Evolutionary conservation across 1,140 invertebrate genomes (phyloP), one percentile per base, ranked within the genome.

Genomic region (Heliothis subflexa): DNA sequence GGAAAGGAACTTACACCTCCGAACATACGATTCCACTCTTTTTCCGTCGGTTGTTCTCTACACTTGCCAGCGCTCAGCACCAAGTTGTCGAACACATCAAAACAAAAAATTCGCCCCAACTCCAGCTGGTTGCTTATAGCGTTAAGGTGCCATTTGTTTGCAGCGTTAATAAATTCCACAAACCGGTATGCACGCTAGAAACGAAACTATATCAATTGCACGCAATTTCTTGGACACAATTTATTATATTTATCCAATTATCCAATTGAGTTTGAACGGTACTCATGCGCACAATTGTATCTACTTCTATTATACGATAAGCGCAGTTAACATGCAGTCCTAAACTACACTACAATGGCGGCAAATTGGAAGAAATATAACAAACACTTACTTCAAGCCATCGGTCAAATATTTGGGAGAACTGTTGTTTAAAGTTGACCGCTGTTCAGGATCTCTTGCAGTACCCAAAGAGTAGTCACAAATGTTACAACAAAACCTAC

Each of bases 141-240:
- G 3, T 16, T 64, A 45, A 64, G 11, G 33, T 45, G 16, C 61
- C 61, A 64, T 2, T 64, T 18, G 0, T 47, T 64, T 18, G 45
- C 40, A 1, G 0, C 16, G 10, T 33, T 64, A 18, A 64, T 64
- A 47, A 64, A 64, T n/a, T 64, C 61, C 61, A 64, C 61, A 47
- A 14, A 40, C n/a, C n/a, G 33, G 61, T 64, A 64, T 64, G 61
- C 61, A 47, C n/a, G 33, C 61, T 64, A 64, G 61, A 64, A 64
- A 64, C 40, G 61, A 64, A 64, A 64, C 61, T 16, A 18, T 64
- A 18, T 64, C 61, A 64, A 64, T 64, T 64, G 61, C 61, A 64
- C 61, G 61, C 61, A 45, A 55, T 11, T 18, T 18, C 18, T 47
- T 64, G n/a, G 61, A 64, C 61, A 64, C 9, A 28, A 47, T 45